Percentiles rank a stretch among this genome's conserved stretches.
Conservation (phyloP, 2,113 vertebrate genomes). For the Colius striatus region DNA sequence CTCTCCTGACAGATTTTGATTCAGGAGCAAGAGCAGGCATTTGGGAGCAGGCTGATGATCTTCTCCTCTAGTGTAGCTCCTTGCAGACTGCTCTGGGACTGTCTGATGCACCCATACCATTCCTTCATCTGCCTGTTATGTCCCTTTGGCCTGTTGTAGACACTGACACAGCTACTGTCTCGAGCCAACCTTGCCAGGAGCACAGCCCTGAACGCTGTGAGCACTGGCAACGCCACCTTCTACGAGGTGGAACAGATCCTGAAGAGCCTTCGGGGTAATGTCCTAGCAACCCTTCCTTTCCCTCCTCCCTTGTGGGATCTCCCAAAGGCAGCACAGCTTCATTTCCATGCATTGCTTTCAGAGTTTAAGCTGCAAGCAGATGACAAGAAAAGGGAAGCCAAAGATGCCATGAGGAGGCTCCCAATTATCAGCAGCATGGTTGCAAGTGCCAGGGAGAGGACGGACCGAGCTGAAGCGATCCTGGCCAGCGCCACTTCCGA, state of each 20-base stretch:
- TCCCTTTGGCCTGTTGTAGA: constrained; percentile 70
- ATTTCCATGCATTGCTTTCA: constrained; percentile 16
- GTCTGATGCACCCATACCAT: rapidly evolving
- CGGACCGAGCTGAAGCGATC: constrained; percentile 53
- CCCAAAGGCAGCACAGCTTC: background rate
- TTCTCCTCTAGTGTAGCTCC: background rate
- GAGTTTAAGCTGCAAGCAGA: constrained; percentile 87
- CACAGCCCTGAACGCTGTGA: constrained; percentile 79
- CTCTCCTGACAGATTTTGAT: background rate
- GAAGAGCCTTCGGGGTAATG: constrained; percentile 84
- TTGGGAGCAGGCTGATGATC: background rate
- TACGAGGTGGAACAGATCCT: constrained; percentile 83
- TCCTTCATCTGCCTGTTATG: background rate
- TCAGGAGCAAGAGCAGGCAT: background rate
- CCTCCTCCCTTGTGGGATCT: background rate
- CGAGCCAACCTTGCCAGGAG: constrained; percentile 82
- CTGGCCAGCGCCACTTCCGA: constrained; percentile 65
- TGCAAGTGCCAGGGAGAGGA: constrained; percentile 73
- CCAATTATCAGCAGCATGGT: constrained; percentile 80
- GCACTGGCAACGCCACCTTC: constrained; percentile 79
- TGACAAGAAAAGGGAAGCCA: constrained; percentile 75
- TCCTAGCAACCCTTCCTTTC: background rate
- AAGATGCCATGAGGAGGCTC: constrained; percentile 84
- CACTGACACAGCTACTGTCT: constrained; percentile 76
- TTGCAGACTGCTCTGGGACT: background rate